Evolutionary conservation across 2,797 vertebrate species (phyloP), one percentile per base, ranked within the genome.

Genomic region (Acridotheres tristis): DNA sequence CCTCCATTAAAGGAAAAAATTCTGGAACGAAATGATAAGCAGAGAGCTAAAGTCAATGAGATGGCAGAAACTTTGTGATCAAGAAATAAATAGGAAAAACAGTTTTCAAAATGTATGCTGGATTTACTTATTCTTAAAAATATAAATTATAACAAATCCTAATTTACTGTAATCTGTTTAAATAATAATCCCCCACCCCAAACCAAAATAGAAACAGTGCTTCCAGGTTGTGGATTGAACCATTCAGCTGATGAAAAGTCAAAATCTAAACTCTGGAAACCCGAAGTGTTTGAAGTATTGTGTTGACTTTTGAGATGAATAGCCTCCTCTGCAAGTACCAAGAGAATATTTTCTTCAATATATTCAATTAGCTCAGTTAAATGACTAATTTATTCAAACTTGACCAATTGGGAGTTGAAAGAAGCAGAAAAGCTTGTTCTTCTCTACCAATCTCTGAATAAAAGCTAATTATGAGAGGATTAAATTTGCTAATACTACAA

Each of bases 381-480:
- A 93, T 80, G 75, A 83, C 76, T 97, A 77, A 94, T 96, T 94
- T 84, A 96, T 95, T 97, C 84, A 85, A 95, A 90, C 74, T 93
- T 94, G 93, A 95, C 84, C 92, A 96, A 77, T 1, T 90, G 92
- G 84, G 90, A 96, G 78, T 90, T 96, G 77, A 87, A 93, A 86
- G 76, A 93, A 87, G 71, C 88, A 80, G 81, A 85, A 96, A 95
- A 92, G 89, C 92, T 87, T 83, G 78, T 95, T 94, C 86, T 94
- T 94, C 84, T 82, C 50, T 83, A 93, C 42, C 65, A 89, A 58
- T 89, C 81, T 94, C 68, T 90, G 95, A 96, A 96, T 92, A 96
- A 96, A 93, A 89, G 68, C 71, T 92, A 96, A 96, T 97, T 96
- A 93, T 71, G 84, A 85, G 78, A 85, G 96, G 90, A 97, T 96